Evolutionary conservation across 2,113 vertebrate species (phyloP), one percentile per base, ranked within the genome.

Genomic region (Carlito syrichta): DNA sequence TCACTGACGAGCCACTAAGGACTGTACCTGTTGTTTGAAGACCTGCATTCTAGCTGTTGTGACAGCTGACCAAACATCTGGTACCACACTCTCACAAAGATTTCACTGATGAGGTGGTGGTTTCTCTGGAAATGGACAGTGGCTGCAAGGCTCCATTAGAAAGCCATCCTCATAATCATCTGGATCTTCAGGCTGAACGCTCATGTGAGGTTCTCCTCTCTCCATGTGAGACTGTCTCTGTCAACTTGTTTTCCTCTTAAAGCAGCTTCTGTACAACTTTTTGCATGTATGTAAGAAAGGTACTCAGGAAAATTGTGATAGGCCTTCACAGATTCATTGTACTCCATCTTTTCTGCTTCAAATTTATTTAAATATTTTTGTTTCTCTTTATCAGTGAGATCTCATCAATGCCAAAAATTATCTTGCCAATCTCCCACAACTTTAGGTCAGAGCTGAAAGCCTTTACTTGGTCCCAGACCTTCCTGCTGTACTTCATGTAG

Each of bases 381-480:
- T 98, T 99, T 99, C 98, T 99, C 99, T 98, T 99, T 99, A 98
- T 99, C 99, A 27, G 99, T 99, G 98, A 99, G 99, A 99, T 99
- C 99, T 98, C 99, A 99, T 99, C 99, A 99, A 99, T 99, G 97
- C 99, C 99, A 98, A 99, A 99, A 97, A 99, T 99, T 96, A 99
- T 99, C 99, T 99, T 99, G 96, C 99, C 99, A 90, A 99, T 99
- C 99, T 99, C 99, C 99, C 99, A 99, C 98, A 99, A 98, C 99
- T 99, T 99, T 98, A 99, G 99, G 99, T 99, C 99, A 83, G 99
- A 99, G 98, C 99, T 99, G 98, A 99, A 99, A 69, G 99, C 99
- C 98, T 99, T 99, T 98, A 99, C 99, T 98, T 99, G 99, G 99
- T 99, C 99, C 99, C 99, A 99, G 98, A 99, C 99, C 99, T 99